Conservation (phyloP, 2,113 vertebrate species). For the Platanista minor region DNA sequence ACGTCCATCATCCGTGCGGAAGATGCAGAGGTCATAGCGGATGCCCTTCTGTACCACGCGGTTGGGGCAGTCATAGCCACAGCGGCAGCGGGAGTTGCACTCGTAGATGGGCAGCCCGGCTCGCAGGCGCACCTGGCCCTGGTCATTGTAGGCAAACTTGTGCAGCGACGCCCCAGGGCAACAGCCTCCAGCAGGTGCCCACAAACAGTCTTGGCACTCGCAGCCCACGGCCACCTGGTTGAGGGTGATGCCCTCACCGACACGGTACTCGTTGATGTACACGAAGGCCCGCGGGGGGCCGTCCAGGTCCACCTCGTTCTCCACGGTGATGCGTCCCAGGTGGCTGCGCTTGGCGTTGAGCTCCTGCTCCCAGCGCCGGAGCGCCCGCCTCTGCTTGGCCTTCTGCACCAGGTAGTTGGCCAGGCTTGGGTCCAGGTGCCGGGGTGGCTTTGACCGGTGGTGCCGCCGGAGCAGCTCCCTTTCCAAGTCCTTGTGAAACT, state of each 20-base stretch:
- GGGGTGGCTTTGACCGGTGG: conserved; percentile 68
- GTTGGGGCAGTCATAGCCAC: conserved; percentile 88
- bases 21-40: conserved; percentile 92
- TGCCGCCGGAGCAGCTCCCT: conserved; percentile 77
- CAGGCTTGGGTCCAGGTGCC: conserved; percentile 81
- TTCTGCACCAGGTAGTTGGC: conserved; percentile 83
- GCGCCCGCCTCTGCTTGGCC: conserved; percentile 83
- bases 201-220: conserved; percentile 87
- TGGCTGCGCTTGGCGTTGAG: conserved; percentile 88
- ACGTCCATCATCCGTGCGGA: conserved; percentile 88
- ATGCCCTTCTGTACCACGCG: conserved; percentile 93
- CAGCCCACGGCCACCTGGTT: conserved; percentile 87
- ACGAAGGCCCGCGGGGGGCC: conserved; percentile 89
- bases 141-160: conserved; percentile 89
- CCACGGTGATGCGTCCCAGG: conserved; percentile 86
- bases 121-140: conserved; percentile 86
- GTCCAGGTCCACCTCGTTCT: conserved; percentile 92
- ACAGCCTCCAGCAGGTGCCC: conserved; percentile 83
- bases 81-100: conserved; percentile 90
- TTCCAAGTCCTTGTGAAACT: conserved; percentile 88
- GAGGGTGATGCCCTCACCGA: conserved; percentile 85
- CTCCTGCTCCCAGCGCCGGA: conserved; percentile 85
- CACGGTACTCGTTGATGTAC: conserved; percentile 91
- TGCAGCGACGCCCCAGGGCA: conserved; percentile 88
- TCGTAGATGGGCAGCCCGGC: conserved; percentile 92